Conservation (phyloP, 2,797 vertebrate species). For the Microcaecilia unicolor region DNA sequence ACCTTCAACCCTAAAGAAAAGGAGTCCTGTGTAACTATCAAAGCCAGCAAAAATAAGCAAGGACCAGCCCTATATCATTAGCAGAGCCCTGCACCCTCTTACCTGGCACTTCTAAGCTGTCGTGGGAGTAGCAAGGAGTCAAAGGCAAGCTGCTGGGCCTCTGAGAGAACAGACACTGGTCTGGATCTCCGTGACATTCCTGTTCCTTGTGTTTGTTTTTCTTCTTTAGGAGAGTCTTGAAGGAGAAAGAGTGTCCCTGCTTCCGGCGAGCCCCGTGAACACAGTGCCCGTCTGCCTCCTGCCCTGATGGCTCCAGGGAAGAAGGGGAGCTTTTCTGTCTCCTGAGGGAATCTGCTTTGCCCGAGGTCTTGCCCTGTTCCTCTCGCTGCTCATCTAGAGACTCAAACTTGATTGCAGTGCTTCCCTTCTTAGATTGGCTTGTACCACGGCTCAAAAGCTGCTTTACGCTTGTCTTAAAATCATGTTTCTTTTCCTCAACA, state of each 20-base stretch:
- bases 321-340: conserved; percentile 35
- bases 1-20: too few relatives aligned
- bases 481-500: conserved; percentile 52
- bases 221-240: conserved; percentile 6
- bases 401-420: not conserved
- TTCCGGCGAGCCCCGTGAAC: not conserved
- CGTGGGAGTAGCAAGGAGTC: conserved; percentile 20
- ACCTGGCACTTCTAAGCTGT: too few relatives aligned
- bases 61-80: not conserved
- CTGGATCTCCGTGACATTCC: not conserved
- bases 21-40: too few relatives aligned
- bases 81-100: too few relatives aligned
- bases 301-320: conserved; percentile 9
- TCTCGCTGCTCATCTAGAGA: conserved; percentile 23
- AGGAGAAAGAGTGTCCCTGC: not conserved
- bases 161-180: conserved; percentile 2
- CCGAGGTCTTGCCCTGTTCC: conserved; percentile 17
- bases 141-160: conserved; percentile 36
- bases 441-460: conserved; percentile 26
- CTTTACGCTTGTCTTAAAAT: conserved; percentile 51
- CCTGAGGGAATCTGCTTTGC: conserved; percentile 33
- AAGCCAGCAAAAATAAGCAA: not conserved
- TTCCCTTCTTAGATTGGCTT: not conserved
- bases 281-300: not conserved
- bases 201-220: not conserved